Percentiles rank a stretch among this genome's conserved stretches.
These are phyloP conservation scores for Netelia inedita DNA, from an alignment of 2,888 invertebrate genomes.

Conservation along the genomic window DNA sequence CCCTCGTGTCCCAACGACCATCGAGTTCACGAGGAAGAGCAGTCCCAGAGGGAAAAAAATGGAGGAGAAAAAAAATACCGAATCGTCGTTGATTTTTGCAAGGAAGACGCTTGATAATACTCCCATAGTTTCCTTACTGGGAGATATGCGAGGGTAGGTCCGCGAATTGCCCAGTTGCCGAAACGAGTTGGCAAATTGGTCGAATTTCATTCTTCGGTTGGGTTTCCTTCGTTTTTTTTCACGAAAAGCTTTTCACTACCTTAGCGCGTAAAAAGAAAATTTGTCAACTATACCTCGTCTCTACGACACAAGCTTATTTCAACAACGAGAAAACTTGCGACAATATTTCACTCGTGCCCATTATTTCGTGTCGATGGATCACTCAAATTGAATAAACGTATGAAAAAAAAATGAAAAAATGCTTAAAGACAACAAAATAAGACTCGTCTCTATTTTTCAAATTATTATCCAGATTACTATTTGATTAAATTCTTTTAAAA, in stretches of 20 bases:
- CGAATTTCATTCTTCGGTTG: slow-evolving; percentile 26
- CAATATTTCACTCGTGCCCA: no score
- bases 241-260: not conserved
- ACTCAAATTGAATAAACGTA: no score
- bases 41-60: slow-evolving; percentile 49
- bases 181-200: slow-evolving; percentile 52
- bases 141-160: not conserved
- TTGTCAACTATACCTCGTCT: not conserved
- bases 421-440: no score
- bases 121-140: not conserved
- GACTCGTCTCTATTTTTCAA: no score
- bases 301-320: not conserved
- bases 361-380: no score
- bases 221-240: slow-evolving; percentile 16
- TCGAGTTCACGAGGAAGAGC: slow-evolving; percentile 26
- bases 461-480: no score
- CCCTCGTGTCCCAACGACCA: slow-evolving; percentile 16
- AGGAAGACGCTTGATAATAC: slow-evolving; percentile 17
- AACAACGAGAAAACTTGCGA: not conserved
- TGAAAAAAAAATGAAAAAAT: no score
- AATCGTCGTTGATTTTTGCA: slow-evolving; percentile 63
- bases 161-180: not conserved
- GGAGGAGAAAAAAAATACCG: slow-evolving; percentile 44
- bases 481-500: no score
- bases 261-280: not conserved